Evolutionary conservation across 2,797 vertebrate genomes (phyloP).

Genomic region (Ctenopoma multispine): DNA sequence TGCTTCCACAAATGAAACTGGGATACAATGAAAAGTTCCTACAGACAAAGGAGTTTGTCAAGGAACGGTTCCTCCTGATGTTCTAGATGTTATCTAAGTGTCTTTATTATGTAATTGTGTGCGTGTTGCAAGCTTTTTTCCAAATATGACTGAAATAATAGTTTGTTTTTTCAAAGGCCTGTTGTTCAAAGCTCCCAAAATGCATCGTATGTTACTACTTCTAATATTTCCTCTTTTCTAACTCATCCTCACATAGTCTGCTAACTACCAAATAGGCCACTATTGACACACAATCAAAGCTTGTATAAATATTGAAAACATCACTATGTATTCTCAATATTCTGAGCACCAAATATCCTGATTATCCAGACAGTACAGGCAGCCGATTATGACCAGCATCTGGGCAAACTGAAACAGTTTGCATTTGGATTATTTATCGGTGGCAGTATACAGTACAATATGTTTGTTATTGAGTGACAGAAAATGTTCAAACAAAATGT

Average conservation of each 20-base stretch:
- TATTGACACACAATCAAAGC: constrained; percentile 1
- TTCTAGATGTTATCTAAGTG: no score
- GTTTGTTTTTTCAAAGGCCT: no score
- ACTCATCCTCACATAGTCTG: background rate
- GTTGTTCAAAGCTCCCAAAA: no score
- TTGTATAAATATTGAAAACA: background rate
- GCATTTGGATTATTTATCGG: background rate
- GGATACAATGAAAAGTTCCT: background rate
- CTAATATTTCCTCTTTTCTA: background rate
- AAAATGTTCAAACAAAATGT: background rate
- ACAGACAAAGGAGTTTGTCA: constrained; percentile 2
- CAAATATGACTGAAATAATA: no score
- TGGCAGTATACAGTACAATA: background rate
- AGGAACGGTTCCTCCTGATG: constrained; percentile 5
- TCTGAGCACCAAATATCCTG: no score
- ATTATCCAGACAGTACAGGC: background rate
- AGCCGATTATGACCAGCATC: background rate
- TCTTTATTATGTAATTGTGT: constrained; percentile 1
- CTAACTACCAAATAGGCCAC: background rate
- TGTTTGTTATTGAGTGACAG: constrained; percentile 8
- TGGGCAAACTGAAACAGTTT: background rate
- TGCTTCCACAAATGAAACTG: no score
- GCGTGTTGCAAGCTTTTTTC: no score
- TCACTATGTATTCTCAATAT: background rate
- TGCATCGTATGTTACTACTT: no score